A percentile compares a stretch with the other conserved stretches of the same genome.
Conservation (phyloP, 2,113 vertebrate genomes). For the Larimichthys polyactis region DNA sequence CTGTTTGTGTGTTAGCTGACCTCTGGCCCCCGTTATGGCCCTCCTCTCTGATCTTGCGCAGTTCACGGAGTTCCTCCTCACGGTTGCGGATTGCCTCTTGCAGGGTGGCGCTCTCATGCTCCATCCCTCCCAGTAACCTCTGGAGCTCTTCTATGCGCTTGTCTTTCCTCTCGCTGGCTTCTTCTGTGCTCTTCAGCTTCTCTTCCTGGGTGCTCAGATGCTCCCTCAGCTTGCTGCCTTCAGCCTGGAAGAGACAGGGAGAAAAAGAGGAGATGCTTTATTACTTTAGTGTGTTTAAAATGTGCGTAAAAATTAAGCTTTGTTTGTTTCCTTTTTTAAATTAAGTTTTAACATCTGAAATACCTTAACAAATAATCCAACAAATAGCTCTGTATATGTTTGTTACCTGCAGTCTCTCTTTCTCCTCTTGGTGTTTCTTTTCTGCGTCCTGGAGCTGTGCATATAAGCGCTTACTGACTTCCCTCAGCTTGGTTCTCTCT, state of each 20-base stretch:
- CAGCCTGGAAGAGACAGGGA: constrained; percentile 78
- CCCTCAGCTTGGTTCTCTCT: constrained; percentile 86
- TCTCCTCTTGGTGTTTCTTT: constrained; percentile 87
- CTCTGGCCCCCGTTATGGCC: constrained; percentile 82
- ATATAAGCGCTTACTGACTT: constrained; percentile 87
- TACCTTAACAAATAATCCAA: too few relatives aligned
- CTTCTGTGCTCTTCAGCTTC: constrained; percentile 81
- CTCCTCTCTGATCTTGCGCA: constrained; percentile 82
- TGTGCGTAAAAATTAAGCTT: neutral
- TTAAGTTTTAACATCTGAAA: too few relatives aligned
- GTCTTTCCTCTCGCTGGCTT: constrained; percentile 80
- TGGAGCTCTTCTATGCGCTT: constrained; percentile 86
- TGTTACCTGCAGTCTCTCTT: constrained; percentile 87
- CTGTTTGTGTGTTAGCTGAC: constrained; percentile 77
- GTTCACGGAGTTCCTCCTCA: constrained; percentile 85
- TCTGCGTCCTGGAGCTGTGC: constrained; percentile 88
- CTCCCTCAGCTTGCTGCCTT: constrained; percentile 83
- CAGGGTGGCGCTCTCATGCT: constrained; percentile 89
- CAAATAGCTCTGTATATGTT: neutral
- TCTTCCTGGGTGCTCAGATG: constrained; percentile 79
- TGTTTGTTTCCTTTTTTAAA: too few relatives aligned
- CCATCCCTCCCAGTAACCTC: constrained; percentile 88
- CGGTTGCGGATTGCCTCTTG: constrained; percentile 84
- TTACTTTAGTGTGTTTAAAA: constrained; percentile 14
- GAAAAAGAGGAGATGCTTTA: neutral